These are phyloP conservation scores for Sander vitreus DNA, from an alignment of 2,113 vertebrate species.

Conservation along the genomic window DNA sequence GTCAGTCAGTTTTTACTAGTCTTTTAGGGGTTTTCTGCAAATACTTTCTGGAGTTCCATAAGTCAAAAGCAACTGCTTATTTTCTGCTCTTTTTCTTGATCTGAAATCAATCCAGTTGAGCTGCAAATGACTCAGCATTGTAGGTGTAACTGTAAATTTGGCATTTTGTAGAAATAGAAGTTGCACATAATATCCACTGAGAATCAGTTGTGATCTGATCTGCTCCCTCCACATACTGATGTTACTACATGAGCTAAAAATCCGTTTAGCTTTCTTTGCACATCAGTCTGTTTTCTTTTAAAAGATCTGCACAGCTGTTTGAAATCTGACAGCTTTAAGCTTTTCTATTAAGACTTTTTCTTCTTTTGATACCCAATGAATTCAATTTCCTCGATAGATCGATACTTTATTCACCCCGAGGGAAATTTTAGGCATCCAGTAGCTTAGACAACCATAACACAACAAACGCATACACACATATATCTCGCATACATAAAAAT, in stretches of 20 bases:
- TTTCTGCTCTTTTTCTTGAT: neutral
- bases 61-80: neutral
- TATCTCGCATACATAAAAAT: too few relatives aligned
- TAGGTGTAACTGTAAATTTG: neutral
- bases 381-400: neutral
- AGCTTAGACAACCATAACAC: too few relatives aligned
- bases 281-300: neutral
- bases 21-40: constrained; percentile 11
- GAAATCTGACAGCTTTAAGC: neutral
- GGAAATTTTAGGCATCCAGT: too few relatives aligned
- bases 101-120: neutral
- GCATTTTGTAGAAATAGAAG: neutral
- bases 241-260: neutral
- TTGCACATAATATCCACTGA: neutral
- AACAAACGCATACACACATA: too few relatives aligned
- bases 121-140: neutral
- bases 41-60: constrained; percentile 22
- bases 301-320: neutral
- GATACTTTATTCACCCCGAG: too few relatives aligned
- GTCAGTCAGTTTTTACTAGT: constrained; percentile 57
- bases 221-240: neutral
- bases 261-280: constrained; percentile 19
- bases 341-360: neutral
- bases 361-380: neutral
- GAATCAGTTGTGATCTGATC: constrained; percentile 15